These are phyloP conservation scores for Drosophila ezoana DNA, from an alignment of 2,888 invertebrate genomes.

Conservation along the genomic window DNA sequence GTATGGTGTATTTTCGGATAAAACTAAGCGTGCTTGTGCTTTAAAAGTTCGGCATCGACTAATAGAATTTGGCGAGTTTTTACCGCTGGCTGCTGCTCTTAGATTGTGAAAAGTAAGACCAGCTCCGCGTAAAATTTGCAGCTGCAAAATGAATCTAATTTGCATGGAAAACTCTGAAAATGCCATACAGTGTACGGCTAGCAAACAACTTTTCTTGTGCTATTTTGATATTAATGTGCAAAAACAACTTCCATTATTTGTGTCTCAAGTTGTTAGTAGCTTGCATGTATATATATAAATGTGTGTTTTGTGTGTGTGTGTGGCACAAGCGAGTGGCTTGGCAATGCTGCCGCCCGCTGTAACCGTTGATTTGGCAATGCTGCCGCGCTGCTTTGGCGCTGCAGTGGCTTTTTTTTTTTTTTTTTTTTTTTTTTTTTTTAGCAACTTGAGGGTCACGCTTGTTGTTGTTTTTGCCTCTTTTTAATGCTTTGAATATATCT, in stretches of 20 bases:
- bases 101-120: constrained; percentile 63
- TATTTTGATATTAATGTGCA: constrained; percentile 18
- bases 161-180: constrained; percentile 28
- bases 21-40: constrained; percentile 9
- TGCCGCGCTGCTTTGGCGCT: constrained; percentile 49
- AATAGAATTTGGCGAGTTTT: constrained; percentile 50
- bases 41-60: constrained; percentile 16
- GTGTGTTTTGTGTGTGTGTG: constrained; percentile 20
- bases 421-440: constrained; percentile 12
- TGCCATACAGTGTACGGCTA: background rate
- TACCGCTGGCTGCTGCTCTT: constrained; percentile 52
- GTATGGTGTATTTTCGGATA: constrained; percentile 15
- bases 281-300: constrained; percentile 18
- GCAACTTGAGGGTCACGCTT: constrained; percentile 58
- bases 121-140: constrained; percentile 49
- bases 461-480: constrained; percentile 29
- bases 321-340: constrained; percentile 46
- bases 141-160: constrained; percentile 42
- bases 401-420: constrained; percentile 31
- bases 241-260: constrained; percentile 37
- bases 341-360: constrained; percentile 62
- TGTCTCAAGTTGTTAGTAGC: constrained; percentile 40
- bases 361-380: constrained; percentile 74
- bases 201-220: constrained; percentile 9
- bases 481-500: constrained; percentile 13